phyloP scores from a whole-genome alignment of 2,888 invertebrate genomes.

The Drosophila greeni region DNA sequence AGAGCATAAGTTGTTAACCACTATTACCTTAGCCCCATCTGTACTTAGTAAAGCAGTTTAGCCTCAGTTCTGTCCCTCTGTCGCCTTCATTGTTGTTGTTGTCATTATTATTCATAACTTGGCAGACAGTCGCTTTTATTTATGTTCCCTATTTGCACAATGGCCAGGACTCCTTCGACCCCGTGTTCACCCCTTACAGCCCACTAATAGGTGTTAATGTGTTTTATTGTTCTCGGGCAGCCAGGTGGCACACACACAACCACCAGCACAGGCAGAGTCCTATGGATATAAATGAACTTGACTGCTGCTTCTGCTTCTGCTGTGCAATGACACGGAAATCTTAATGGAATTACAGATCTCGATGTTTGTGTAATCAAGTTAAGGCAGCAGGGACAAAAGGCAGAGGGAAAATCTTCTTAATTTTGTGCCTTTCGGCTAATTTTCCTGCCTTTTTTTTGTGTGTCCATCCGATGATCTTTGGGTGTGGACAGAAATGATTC shows the following conservation, averaged over 20 bases:
- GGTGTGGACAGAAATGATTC: slow-evolving; percentile 43
- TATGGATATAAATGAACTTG: slow-evolving; percentile 41
- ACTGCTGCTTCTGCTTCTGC: slow-evolving; percentile 19
- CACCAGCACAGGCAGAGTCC: slow-evolving; percentile 4
- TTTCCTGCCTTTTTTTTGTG: slow-evolving; percentile 1
- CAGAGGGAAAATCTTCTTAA: slow-evolving; percentile 13
- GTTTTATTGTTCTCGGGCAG: slow-evolving; percentile 51
- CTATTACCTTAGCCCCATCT: slow-evolving; percentile 2
- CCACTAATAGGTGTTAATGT: slow-evolving; percentile 70
- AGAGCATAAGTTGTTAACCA: too few relatives aligned
- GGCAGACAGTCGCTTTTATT: slow-evolving; percentile 67
- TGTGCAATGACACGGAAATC: slow-evolving; percentile 46
- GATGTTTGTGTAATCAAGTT: slow-evolving; percentile 32
- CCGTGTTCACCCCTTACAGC: slow-evolving; percentile 11
- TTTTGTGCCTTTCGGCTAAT: slow-evolving; percentile 26
- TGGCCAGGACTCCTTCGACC: slow-evolving; percentile 47
- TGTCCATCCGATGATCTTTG: background rate
- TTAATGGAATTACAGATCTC: slow-evolving; percentile 46
- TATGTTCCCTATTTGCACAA: slow-evolving; percentile 66
- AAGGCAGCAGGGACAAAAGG: background rate
- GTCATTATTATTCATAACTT: slow-evolving; percentile 70
- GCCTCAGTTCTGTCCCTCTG: slow-evolving; percentile 15
- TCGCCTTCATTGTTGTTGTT: slow-evolving; percentile 41
- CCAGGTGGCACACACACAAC: slow-evolving; percentile 34
- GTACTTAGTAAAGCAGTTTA: slow-evolving; percentile 28